A percentile compares a stretch with the other conserved stretches of the same genome.
phyloP scores from a whole-genome alignment of 1,140 invertebrate species.

The Aphidius ervi region DNA sequence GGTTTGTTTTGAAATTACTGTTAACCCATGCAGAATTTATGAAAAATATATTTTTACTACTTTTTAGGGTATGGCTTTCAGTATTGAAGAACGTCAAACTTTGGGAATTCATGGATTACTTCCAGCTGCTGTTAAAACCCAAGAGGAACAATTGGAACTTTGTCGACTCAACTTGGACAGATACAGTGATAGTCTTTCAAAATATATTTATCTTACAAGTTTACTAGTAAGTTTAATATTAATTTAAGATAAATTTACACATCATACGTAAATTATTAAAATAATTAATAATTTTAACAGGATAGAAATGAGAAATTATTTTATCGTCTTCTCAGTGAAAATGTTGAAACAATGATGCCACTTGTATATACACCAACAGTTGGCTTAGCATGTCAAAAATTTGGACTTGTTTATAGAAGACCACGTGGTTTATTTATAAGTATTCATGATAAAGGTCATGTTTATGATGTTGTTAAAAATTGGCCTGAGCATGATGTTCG shows the following conservation, averaged over 20 bases:
- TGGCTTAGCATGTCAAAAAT: conserved; percentile 91
- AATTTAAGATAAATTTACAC: conserved; percentile 4
- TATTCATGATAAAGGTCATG: conserved; percentile 91
- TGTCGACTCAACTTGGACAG: conserved; percentile 67
- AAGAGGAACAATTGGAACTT: conserved; percentile 77
- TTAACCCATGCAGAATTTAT: neutral
- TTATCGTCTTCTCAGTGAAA: conserved; percentile 83
- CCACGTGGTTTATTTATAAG: conserved; percentile 94
- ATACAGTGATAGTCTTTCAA: conserved; percentile 71
- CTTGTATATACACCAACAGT: conserved; percentile 93
- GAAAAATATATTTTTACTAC: conserved; percentile 12
- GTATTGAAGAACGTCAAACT: conserved; percentile 75
- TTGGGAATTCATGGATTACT: conserved; percentile 82
- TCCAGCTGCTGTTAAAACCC: conserved; percentile 72
- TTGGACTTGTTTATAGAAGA: conserved; percentile 87
- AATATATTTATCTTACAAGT: conserved; percentile 75
- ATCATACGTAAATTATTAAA: neutral
- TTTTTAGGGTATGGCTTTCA: conserved; percentile 79
- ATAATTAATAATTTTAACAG: conserved; percentile 45
- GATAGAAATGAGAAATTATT: conserved; percentile 89
- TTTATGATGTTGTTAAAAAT: conserved; percentile 79
- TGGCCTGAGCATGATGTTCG: conserved; percentile 86
- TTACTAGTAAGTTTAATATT: conserved; percentile 59
- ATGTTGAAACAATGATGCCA: conserved; percentile 84
- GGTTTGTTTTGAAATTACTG: too few species aligned